Base-by-base conservation (phyloP, 2,888 invertebrate genomes). In the Oligia fasciuncula region DNA sequence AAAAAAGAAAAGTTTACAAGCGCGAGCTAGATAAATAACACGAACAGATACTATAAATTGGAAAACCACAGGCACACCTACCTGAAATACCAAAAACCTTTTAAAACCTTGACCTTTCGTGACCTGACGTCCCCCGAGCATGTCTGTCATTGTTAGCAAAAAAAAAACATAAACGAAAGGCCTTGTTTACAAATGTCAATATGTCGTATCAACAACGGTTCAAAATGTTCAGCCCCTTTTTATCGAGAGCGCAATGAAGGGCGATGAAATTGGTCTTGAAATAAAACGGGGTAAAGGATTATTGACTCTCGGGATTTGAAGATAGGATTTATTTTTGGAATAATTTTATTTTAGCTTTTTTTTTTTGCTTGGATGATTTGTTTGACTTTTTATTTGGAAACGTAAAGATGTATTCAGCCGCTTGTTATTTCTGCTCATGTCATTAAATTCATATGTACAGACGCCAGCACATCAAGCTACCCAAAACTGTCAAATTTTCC, bases 121-220 rank as follows among this genome's bases (percentile, higher is more conserved):
- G 74, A 79, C 65, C 51, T 29, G 11, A 68, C 43, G 40, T 57
- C 68, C 76, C 69, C 2, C 5, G 60, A 17, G 51, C 19, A 19
- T 77, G 63, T 46, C 76, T 66, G 62, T 57, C 69, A 75, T 66
- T 17, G 67, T 51, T 49, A 67, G 35, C 54, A 63, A 46, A 66
- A 78, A 62, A 29, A 54, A 35, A 46, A 46, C 29, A 57, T 57
- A 3, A 77, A 84, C 43, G 51, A 77, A 23, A 62, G 65, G 54
- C 35, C 49, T 65, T 76, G 60, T 82, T 67, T 81, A 76, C 68
- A 79, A 82, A 79, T 85, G 85, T 81, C 86, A 84, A 77, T 79
- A 86, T 60, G 86, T 81, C 68, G 77, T 73, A 71, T 49, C 51
- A 63, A 70, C 62, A 57, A 46, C 46, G 11, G 65, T 73, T 67